Evolutionary conservation across 2,888 invertebrate genomes (phyloP).

Genomic region (Mimas tiliae): DNA sequence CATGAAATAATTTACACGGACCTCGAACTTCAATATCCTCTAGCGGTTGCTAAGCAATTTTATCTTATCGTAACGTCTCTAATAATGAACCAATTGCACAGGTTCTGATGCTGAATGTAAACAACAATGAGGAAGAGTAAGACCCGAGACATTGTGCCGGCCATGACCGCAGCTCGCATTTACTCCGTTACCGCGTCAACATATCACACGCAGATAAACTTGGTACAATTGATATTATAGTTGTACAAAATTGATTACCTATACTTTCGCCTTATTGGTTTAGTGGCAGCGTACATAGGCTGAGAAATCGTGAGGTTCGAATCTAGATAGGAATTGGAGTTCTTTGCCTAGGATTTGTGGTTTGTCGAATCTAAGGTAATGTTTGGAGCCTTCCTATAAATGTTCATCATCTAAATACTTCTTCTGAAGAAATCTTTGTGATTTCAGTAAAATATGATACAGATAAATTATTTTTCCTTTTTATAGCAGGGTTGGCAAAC

Average conservation of each 20-base stretch:
- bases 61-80: slow-evolving; percentile 1
- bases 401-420: too few species aligned
- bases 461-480: too few species aligned
- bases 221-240: background rate
- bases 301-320: too few species aligned
- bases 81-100: background rate
- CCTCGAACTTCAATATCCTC: background rate
- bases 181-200: slow-evolving; percentile 14
- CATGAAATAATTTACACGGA: background rate
- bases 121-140: slow-evolving; percentile 27
- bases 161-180: slow-evolving; percentile 17
- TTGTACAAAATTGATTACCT: background rate
- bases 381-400: too few species aligned
- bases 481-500: too few species aligned
- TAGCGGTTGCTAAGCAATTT: background rate
- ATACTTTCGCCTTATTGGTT: background rate
- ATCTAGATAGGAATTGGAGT: too few species aligned
- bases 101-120: slow-evolving; percentile 19
- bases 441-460: too few species aligned
- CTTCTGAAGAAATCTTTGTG: too few species aligned
- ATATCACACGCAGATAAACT: slow-evolving; percentile 14
- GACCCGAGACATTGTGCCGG: slow-evolving; percentile 19
- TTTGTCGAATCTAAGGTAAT: too few species aligned
- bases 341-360: too few species aligned
- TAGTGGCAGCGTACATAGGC: too few species aligned